Conservation (phyloP, 2,888 invertebrate species). For the Phortica okadai region DNA sequence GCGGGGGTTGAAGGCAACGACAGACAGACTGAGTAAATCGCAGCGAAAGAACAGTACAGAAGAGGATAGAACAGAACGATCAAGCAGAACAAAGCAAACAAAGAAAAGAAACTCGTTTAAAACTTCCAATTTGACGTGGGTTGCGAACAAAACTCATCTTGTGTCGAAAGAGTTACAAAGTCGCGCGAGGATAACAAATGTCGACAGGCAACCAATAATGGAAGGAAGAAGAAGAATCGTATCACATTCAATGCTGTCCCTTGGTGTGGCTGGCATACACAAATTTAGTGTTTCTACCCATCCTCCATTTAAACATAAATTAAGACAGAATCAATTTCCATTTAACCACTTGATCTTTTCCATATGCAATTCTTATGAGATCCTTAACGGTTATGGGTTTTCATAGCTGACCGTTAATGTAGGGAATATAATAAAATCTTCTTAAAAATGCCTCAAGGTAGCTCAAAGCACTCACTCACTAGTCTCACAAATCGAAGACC, state of each 20-base stretch:
- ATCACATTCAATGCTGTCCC: too few species aligned
- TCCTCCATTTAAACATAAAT: too few species aligned
- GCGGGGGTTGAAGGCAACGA: conserved; percentile 1
- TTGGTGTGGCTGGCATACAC: too few species aligned
- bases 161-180: conserved; percentile 17
- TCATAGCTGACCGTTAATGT: too few species aligned
- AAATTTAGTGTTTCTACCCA: too few species aligned
- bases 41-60: not conserved
- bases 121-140: not conserved
- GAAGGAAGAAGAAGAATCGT: not conserved
- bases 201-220: conserved; percentile 2
- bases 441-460: too few species aligned
- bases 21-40: not conserved
- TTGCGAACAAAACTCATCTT: not conserved
- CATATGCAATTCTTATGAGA: too few species aligned
- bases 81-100: not conserved
- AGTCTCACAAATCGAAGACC: too few species aligned
- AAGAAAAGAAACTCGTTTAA: conserved; percentile 2
- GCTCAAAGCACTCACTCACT: too few species aligned
- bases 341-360: too few species aligned
- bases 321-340: too few species aligned
- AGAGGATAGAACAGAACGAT: not conserved
- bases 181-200: conserved; percentile 9
- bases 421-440: not conserved
- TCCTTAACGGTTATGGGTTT: too few species aligned